Evolutionary conservation across 2,797 vertebrate species (phyloP).

Genomic region (Myotis pilosus): DNA sequence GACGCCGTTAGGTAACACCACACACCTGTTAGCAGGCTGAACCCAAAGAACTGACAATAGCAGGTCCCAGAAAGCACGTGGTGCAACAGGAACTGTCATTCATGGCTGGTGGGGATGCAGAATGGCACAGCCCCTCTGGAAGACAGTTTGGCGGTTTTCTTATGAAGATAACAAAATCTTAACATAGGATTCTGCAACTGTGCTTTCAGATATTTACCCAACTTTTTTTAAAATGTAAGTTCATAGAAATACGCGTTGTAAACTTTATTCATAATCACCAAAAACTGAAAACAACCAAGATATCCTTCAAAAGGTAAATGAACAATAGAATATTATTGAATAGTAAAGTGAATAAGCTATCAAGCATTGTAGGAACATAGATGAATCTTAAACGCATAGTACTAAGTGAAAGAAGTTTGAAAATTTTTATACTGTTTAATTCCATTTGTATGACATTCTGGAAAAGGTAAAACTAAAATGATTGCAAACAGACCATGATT

Average conservation of each 20-base stretch:
- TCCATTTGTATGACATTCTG: not conserved
- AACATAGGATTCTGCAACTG: not conserved
- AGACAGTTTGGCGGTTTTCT: not conserved
- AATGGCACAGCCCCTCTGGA: not conserved
- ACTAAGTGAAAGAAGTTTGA: not conserved
- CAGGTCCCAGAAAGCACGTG: not conserved
- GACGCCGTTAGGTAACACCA: not conserved
- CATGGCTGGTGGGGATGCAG: not conserved
- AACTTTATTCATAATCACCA: not conserved
- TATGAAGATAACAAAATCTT: not conserved
- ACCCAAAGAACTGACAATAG: not conserved
- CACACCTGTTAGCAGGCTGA: not conserved
- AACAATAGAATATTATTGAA: not conserved
- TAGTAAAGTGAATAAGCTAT: not conserved
- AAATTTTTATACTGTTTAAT: not conserved
- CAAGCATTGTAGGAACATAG: not conserved
- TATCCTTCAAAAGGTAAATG: not conserved
- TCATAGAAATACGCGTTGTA: not conserved
- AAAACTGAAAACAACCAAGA: not conserved
- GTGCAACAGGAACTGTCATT: not conserved
- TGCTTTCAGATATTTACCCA: not conserved
- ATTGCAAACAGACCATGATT: not conserved
- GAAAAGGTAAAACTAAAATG: not conserved
- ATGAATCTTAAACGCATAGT: not conserved
- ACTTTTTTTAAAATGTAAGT: not conserved